Evolutionary conservation across 2,113 vertebrate genomes (phyloP).

Genomic region (Pluvialis apricaria): DNA sequence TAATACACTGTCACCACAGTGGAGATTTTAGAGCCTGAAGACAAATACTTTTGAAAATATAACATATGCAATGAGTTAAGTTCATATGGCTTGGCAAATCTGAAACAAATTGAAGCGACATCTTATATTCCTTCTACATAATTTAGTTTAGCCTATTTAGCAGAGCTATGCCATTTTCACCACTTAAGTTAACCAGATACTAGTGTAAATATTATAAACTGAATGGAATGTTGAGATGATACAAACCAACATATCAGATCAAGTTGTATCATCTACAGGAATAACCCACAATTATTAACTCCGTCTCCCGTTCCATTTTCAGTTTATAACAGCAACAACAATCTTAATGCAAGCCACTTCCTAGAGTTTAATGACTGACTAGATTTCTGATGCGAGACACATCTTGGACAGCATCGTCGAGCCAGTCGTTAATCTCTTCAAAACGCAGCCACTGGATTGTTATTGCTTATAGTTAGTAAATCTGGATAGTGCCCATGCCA

Average conservation of each 20-base stretch:
- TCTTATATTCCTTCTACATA: not conserved
- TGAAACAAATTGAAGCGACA: not conserved
- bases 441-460: conserved; percentile 55
- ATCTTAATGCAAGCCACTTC: conserved; percentile 24
- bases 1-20: not conserved
- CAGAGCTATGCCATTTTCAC: not conserved
- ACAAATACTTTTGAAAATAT: conserved; percentile 16
- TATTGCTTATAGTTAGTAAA: conserved; percentile 68
- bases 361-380: not conserved
- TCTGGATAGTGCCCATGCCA: conserved; percentile 67
- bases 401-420: not conserved
- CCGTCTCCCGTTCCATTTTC: conserved; percentile 12
- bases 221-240: conserved; percentile 57
- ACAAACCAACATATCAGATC: not conserved
- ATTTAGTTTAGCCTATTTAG: not conserved
- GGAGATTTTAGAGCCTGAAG: not conserved
- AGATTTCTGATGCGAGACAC: not conserved
- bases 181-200: conserved; percentile 37
- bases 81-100: not conserved
- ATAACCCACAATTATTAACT: not conserved
- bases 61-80: not conserved
- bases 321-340: conserved; percentile 76
- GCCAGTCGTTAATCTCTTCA: conserved; percentile 19
- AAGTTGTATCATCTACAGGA: conserved; percentile 6
- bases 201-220: conserved; percentile 64